These are phyloP conservation scores for Hemiscyllium ocellatum DNA, from an alignment of 2,113 vertebrate genomes.

Conservation along the genomic window DNA sequence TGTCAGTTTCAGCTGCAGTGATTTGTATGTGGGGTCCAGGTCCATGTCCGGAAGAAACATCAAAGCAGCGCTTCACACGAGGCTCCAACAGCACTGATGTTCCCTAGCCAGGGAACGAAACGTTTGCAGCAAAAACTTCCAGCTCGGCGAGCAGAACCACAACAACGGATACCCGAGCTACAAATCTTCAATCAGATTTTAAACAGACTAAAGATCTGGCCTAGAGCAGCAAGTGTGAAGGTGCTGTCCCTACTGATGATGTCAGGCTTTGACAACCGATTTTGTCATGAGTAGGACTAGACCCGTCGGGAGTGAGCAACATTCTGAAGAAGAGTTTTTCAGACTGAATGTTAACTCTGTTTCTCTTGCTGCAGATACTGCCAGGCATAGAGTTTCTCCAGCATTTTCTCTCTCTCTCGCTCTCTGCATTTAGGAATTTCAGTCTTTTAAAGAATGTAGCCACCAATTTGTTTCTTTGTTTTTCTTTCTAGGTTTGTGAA, in stretches of 20 bases:
- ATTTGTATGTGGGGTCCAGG: too few relatives aligned
- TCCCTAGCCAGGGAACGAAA: too few relatives aligned
- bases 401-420: too few relatives aligned
- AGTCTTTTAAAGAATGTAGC: not conserved
- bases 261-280: not conserved
- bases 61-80: too few relatives aligned
- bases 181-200: too few relatives aligned
- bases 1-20: too few relatives aligned
- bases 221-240: not conserved
- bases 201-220: not conserved
- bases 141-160: too few relatives aligned
- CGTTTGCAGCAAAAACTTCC: too few relatives aligned
- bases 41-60: too few relatives aligned
- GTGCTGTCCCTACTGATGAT: not conserved
- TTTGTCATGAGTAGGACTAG: not conserved
- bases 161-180: too few relatives aligned
- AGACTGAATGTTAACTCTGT: not conserved
- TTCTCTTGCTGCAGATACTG: not conserved
- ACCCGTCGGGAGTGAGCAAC: not conserved
- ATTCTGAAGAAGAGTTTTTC: not conserved
- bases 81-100: too few relatives aligned
- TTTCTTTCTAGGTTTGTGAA: constrained; percentile 76
- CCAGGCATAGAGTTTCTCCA: not conserved
- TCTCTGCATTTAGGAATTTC: not conserved
- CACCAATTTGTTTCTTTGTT: not conserved